Base-by-base conservation (phyloP, 2,888 invertebrate species). In the Oxyteleia sp. region DNA sequence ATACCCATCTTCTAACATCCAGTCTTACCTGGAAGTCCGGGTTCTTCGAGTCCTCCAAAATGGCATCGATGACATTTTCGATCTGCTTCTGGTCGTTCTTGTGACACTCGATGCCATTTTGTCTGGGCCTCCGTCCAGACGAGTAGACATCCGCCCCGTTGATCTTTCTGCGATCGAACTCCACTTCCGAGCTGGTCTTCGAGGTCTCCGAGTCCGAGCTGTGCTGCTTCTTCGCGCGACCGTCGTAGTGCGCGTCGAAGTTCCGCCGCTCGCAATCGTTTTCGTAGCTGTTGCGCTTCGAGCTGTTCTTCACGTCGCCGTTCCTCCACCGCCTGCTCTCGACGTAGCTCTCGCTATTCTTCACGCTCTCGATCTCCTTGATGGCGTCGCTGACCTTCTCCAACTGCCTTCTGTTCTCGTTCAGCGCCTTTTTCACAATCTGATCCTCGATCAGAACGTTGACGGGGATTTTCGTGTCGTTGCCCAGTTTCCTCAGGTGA, bases 81-180 rank as follows among this genome's bases (percentile, higher is more conserved):
- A 93, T 93, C 71, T 93, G 92, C 82, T 93, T 93, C 87, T 94
- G 93, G 86, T 94, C 94, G 82, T 93, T 94, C 78, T 93, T 94
- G 57, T 94, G 92, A 83, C 90, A 92, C 49, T 94, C 94, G 29
- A 94, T 91, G 3, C 94, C 94, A 53, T 94, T 94, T 78, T 94
- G 89, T 53, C 93, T 86, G 51, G 87, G 75, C 43, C 85, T 84
- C 47, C 92, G 86, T 0, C 91, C 91, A 1, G 92, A 91, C 0
- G 90, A 85, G 51, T 91, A 90, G 0, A 89, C 79, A 10, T 92
- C 91, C 5, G 83, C 75, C 2, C 89, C 90, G 74, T 90, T 89
- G 4, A 87, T 69, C 69, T 90, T 88, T 51, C 89, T 86, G 10
- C 91, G 86, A 7, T 91, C 87, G 45, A 90, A 87, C 15, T 90